Evolutionary conservation across 2,888 invertebrate species (phyloP).

Genomic region (Seira ritae): DNA sequence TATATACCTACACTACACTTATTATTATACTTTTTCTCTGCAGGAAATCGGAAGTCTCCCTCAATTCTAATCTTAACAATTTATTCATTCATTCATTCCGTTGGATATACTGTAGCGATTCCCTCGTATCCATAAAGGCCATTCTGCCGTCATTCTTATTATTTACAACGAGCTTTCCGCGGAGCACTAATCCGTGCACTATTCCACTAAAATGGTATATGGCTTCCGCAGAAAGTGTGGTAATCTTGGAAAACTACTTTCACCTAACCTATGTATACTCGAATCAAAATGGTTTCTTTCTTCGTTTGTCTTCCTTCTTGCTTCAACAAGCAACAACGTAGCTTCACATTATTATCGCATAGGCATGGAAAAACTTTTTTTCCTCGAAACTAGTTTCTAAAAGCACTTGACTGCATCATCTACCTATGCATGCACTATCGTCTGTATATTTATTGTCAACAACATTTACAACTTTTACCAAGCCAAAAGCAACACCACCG

Average conservation of each 20-base stretch:
- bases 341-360: neutral
- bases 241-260: conserved; percentile 50
- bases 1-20: too few species aligned
- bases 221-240: conserved; percentile 9
- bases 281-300: conserved; percentile 54
- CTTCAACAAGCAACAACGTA: neutral
- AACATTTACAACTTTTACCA: conserved; percentile 7
- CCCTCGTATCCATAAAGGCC: conserved; percentile 17
- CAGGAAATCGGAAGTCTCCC: conserved; percentile 1
- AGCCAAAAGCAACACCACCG: conserved; percentile 31
- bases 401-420: conserved; percentile 7
- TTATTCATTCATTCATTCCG: conserved; percentile 30
- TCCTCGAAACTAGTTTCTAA: conserved; percentile 33
- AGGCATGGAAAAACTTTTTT: conserved; percentile 28
- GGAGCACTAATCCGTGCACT: conserved; percentile 8
- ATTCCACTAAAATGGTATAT: conserved; percentile 6
- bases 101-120: neutral
- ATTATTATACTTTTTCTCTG: neutral
- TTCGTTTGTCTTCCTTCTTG: neutral
- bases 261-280: neutral
- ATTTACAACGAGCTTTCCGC: conserved; percentile 9
- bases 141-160: conserved; percentile 12
- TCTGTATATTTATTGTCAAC: conserved; percentile 19
- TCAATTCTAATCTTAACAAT: conserved; percentile 46
- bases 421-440: conserved; percentile 6